Conservation (phyloP, 2,797 vertebrate genomes). For the Erethizon dorsatum region DNA sequence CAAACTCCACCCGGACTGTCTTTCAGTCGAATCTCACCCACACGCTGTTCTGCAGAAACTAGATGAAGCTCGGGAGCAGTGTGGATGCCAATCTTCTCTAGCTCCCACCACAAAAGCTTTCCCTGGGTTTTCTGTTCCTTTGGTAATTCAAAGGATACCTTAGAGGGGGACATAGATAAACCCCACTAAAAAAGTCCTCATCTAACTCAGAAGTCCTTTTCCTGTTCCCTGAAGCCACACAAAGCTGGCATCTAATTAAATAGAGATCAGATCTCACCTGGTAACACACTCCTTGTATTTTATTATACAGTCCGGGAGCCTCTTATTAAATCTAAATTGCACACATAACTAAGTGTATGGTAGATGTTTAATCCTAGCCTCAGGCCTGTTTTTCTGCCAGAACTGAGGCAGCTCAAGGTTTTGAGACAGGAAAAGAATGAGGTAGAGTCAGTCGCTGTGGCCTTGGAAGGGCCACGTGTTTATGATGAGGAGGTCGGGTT, state of each 20-base stretch:
- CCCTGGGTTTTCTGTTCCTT: background rate
- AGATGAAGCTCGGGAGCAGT: background rate
- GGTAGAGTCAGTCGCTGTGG: background rate
- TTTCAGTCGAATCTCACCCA: background rate
- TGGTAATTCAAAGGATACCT: background rate
- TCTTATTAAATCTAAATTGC: conserved; percentile 56
- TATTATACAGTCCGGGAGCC: conserved; percentile 26
- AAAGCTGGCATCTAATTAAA: conserved; percentile 61
- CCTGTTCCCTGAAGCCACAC: background rate
- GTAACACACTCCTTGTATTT: conserved; percentile 30
- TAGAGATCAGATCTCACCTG: conserved; percentile 66
- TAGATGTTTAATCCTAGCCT: conserved; percentile 17
- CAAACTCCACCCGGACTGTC: background rate
- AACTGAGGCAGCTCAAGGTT: background rate
- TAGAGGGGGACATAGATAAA: background rate
- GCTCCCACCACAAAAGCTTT: background rate
- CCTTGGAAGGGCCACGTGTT: background rate
- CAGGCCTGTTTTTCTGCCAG: background rate
- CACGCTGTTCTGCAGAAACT: background rate
- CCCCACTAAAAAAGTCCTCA: background rate
- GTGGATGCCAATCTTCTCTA: background rate
- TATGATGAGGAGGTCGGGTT: background rate
- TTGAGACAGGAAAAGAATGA: background rate
- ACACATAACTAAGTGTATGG: background rate
- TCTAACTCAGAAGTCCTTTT: background rate